phyloP scores from a whole-genome alignment of 2,888 invertebrate species.

The Ornithoptera alexandrae region DNA sequence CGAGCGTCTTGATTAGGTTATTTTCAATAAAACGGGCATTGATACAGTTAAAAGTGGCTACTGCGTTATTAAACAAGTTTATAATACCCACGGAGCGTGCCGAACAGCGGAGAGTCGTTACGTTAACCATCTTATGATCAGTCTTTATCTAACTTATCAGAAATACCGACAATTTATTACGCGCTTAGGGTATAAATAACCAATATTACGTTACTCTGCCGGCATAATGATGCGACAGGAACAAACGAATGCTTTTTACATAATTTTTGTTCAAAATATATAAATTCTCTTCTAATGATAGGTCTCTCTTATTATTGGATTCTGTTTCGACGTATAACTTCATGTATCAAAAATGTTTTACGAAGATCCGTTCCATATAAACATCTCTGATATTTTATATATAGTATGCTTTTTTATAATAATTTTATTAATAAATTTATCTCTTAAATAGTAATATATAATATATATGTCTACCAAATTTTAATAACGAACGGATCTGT shows the following conservation, averaged over 20 bases:
- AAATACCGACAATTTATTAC: constrained; percentile 19
- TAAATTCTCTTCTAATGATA: too few relatives aligned
- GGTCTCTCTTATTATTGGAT: too few relatives aligned
- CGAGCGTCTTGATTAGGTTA: constrained; percentile 41
- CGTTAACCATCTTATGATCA: constrained; percentile 58
- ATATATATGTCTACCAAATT: not conserved
- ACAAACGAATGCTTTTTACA: not conserved
- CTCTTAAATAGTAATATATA: not conserved
- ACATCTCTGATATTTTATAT: too few relatives aligned
- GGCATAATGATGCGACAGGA: not conserved
- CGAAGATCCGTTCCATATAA: too few relatives aligned
- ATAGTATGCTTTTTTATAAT: too few relatives aligned
- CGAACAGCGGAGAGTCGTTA: constrained; percentile 46
- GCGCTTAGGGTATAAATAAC: constrained; percentile 15
- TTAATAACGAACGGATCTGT: constrained; percentile 2
- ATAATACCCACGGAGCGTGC: constrained; percentile 37
- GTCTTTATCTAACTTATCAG: constrained; percentile 53
- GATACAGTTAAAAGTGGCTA: constrained; percentile 43
- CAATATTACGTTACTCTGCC: constrained; percentile 4
- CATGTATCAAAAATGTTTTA: too few relatives aligned
- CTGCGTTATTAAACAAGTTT: constrained; percentile 47
- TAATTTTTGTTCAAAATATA: not conserved
- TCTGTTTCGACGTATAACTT: too few relatives aligned
- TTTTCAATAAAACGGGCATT: constrained; percentile 46
- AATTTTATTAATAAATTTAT: too few relatives aligned